Evolutionary conservation across 2,113 vertebrate species (phyloP), one percentile per base, ranked within the genome.

Genomic region (Felis catus): DNA sequence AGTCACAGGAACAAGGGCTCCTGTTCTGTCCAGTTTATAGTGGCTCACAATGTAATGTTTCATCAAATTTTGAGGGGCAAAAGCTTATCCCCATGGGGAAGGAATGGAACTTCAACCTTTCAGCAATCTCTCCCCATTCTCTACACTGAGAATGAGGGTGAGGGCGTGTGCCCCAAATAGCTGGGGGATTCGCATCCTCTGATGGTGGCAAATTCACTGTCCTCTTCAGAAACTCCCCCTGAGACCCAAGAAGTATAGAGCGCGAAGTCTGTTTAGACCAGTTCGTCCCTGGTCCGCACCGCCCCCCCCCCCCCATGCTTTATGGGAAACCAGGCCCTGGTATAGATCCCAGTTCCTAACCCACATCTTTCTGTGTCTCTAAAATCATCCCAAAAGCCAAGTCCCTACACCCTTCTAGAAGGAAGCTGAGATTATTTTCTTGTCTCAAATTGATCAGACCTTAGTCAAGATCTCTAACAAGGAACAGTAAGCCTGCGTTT

Each of bases 311-410:
- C 45, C 82, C 76, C 23, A 21, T 15, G 55, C 25, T 92, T 66
- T 74, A 21, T 58, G 36, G 61, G 41, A 87, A n/a, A 31, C 21
- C 39, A 48, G 78, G 8, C 84, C 88, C 82, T 9, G 63, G 19
- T 73, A 55, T 5, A 74, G 45, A 80, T n/a, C 48, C 58, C 29
- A 66, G 14, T 79, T 71, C n/a, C 29, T 19, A 90, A 39, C 36
- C 23, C 41, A 82, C 10, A 80, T 86, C 41, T 53, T 94, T 85
- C 70, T 14, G 1, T 41, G 33, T 87, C 82, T 93, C 78, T 48
- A 66, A 68, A 76, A 48, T 79, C 53, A 78, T 81, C 88, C 63
- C 41, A 95, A 81, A 92, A 95, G 84, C 63, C 70, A 95, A 92
- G 88, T 29, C 6, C 68, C 5, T 63, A 29, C 45, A n/a, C 19